Evolutionary conservation across 2,113 vertebrate genomes (phyloP).

Genomic region (Marmota flaviventris): DNA sequence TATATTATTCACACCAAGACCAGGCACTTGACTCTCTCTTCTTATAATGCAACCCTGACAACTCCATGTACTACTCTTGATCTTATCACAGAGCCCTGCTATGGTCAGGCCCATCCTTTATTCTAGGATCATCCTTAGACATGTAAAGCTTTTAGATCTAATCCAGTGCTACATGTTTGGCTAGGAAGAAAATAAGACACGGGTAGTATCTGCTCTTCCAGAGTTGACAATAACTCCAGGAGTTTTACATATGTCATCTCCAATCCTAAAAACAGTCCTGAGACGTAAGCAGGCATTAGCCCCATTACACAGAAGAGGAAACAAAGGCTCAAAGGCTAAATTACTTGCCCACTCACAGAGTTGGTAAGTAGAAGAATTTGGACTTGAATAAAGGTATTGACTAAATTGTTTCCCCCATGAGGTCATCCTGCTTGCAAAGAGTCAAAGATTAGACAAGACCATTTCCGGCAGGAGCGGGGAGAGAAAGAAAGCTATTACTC

Average conservation of each 20-base stretch:
- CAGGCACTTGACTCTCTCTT: not conserved
- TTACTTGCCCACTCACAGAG: constrained; percentile 37
- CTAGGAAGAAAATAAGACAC: constrained; percentile 33
- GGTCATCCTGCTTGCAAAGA: constrained; percentile 37
- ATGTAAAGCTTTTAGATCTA: not conserved
- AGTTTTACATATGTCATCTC: constrained; percentile 32
- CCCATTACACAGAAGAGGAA: constrained; percentile 56
- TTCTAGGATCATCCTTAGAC: constrained; percentile 25
- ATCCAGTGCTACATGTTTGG: constrained; percentile 1
- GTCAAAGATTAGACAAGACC: constrained; percentile 38
- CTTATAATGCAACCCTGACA: not conserved
- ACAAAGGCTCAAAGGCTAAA: constrained; percentile 63
- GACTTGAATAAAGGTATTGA: constrained; percentile 63
- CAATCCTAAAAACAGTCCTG: constrained; percentile 53
- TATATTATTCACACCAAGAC: constrained; percentile 21
- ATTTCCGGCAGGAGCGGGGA: not conserved
- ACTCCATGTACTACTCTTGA: not conserved
- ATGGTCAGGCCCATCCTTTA: not conserved
- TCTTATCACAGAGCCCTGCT: constrained; percentile 28
- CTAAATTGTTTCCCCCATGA: constrained; percentile 24
- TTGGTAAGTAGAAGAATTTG: constrained; percentile 37
- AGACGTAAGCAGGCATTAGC: constrained; percentile 48
- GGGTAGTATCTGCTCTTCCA: not conserved
- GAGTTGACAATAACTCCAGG: constrained; percentile 11
- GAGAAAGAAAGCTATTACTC: constrained; percentile 24